Evolutionary conservation across 1,140 invertebrate species (phyloP).

Genomic region (Oscheius sp.): DNA sequence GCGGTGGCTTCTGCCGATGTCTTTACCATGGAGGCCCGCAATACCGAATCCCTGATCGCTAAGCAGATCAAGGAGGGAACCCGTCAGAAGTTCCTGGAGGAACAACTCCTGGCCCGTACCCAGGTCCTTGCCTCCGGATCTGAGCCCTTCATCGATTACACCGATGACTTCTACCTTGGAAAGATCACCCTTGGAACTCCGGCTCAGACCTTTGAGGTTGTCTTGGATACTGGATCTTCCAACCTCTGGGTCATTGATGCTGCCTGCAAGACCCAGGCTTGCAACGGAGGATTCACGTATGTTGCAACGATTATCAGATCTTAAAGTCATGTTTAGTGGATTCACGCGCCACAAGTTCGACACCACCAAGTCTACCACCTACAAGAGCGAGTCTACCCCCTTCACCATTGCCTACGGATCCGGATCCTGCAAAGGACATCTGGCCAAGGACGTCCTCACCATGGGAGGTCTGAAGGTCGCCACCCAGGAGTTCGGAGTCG

Average conservation of each 20-base stretch:
- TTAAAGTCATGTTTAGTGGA: background rate
- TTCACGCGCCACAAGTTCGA: slow-evolving; percentile 23
- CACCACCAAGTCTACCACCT: slow-evolving; percentile 21
- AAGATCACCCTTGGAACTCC: background rate
- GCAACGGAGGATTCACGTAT: background rate
- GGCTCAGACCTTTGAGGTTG: slow-evolving; percentile 24
- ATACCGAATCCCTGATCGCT: background rate
- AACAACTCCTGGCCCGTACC: background rate
- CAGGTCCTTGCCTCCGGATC: background rate
- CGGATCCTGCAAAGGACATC: slow-evolving; percentile 23
- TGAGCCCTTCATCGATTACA: slow-evolving; percentile 11
- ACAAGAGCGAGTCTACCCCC: background rate
- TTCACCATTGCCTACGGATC: slow-evolving; percentile 37
- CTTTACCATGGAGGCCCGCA: background rate
- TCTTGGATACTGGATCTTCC: slow-evolving; percentile 25
- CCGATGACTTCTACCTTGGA: slow-evolving; percentile 12
- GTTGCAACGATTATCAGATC: background rate
- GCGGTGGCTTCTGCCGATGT: background rate
- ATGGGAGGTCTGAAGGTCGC: slow-evolving; percentile 10
- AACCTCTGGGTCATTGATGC: slow-evolving; percentile 30
- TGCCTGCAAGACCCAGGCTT: background rate
- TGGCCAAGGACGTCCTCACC: slow-evolving; percentile 16
- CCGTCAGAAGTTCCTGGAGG: slow-evolving; percentile 1
- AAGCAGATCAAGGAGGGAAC: slow-evolving; percentile 11
- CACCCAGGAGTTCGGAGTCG: slow-evolving; percentile 24